Conservation (phyloP, 2,113 vertebrate genomes). For the Leptobrachium leishanense region DNA sequence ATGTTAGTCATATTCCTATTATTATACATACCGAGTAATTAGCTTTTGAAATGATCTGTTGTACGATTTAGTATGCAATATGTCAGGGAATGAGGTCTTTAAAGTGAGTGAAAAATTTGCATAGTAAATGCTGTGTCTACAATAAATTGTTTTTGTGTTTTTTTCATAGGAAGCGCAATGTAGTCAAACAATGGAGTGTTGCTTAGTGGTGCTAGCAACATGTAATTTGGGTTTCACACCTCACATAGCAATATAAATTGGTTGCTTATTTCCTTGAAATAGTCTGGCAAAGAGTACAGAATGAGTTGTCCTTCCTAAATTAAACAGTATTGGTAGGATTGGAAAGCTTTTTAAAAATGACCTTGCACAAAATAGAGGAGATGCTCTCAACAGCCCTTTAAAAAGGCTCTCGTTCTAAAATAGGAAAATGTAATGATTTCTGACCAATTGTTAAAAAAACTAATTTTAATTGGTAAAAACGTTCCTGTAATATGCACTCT, state of each 20-base stretch:
- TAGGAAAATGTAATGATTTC: too few species aligned
- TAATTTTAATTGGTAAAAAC: too few species aligned
- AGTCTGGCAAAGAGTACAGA: not conserved
- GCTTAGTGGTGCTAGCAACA: not conserved
- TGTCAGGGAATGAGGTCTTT: slow-evolving; percentile 6
- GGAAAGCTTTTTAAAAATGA: not conserved
- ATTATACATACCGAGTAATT: slow-evolving; percentile 1
- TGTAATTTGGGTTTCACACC: not conserved
- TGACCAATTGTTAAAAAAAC: too few species aligned
- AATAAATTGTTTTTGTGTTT: not conserved
- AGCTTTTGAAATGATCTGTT: slow-evolving; percentile 1
- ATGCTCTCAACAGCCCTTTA: not conserved
- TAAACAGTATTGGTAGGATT: not conserved
- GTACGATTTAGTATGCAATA: slow-evolving; percentile 12
- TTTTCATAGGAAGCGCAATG: not conserved
- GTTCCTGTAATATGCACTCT: too few species aligned
- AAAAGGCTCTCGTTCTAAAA: not conserved
- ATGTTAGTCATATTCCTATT: slow-evolving; percentile 5
- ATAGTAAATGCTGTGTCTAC: slow-evolving; percentile 6
- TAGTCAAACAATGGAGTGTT: not conserved
- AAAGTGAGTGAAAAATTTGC: not conserved
- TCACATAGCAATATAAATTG: slow-evolving; percentile 2
- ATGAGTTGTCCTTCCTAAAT: not conserved
- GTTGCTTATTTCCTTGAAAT: not conserved
- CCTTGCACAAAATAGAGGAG: not conserved